Percentiles rank a stretch among this genome's conserved stretches.
Conservation (phyloP, 2,113 vertebrate species). For the Taurulus bubalis region DNA sequence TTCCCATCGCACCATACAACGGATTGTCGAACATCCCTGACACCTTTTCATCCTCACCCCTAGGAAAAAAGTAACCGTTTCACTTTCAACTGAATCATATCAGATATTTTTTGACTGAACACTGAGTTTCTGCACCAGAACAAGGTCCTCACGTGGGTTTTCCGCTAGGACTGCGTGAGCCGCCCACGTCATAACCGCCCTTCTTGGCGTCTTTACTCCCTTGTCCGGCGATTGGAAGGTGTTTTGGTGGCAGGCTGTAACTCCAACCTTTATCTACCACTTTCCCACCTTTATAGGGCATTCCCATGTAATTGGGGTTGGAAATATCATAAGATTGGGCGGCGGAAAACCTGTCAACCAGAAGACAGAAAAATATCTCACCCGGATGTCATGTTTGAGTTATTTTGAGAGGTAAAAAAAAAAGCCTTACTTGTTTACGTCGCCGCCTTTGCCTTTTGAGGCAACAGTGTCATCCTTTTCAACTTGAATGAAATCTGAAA, state of each 20-base stretch:
- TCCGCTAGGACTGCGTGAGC: conserved; percentile 70
- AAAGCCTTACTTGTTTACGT: conserved; percentile 72
- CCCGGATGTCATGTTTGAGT: not conserved
- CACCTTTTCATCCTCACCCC: conserved; percentile 76
- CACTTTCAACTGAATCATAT: conserved; percentile 8
- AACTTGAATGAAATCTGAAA: conserved; percentile 95
- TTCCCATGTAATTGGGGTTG: conserved; percentile 90
- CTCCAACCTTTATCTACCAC: conserved; percentile 86
- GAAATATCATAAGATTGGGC: conserved; percentile 84
- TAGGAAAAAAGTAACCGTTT: conserved; percentile 40
- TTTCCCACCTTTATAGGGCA: conserved; percentile 81
- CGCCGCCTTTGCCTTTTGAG: conserved; percentile 84
- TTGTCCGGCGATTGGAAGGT: conserved; percentile 51
- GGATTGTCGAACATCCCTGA: conserved; percentile 98
- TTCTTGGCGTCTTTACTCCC: conserved; percentile 84
- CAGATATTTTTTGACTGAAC: not conserved
- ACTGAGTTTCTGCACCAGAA: not conserved
- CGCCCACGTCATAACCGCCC: conserved; percentile 63
- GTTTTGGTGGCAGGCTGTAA: conserved; percentile 86
- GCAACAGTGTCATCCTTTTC: conserved; percentile 89
- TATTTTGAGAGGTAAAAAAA: not conserved
- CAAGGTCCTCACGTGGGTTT: conserved; percentile 65
- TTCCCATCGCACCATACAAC: conserved; percentile 87
- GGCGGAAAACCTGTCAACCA: conserved; percentile 62
- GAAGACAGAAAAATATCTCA: conserved; percentile 14